These are phyloP conservation scores for Rhabdornis inornatus DNA, from an alignment of 2,113 vertebrate species.

Conservation along the genomic window DNA sequence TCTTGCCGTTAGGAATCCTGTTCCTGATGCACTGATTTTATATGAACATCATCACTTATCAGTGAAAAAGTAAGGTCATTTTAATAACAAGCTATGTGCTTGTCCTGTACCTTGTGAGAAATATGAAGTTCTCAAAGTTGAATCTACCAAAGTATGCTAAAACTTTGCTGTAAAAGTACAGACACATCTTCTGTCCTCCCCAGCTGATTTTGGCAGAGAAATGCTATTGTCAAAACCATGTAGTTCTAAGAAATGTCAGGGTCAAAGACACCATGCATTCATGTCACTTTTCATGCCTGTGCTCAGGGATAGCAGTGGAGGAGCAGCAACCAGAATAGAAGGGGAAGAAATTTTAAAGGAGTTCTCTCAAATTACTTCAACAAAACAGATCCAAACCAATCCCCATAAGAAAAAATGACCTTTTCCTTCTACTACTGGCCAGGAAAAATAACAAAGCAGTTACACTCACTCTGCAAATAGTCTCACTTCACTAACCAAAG, in stretches of 20 bases:
- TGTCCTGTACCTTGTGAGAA: neutral
- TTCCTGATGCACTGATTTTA: neutral
- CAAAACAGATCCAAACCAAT: neutral
- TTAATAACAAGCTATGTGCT: neutral
- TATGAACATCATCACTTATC: neutral
- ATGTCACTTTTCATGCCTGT: neutral
- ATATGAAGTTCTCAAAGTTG: neutral
- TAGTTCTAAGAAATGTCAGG: neutral
- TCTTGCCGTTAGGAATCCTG: neutral
- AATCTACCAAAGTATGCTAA: neutral
- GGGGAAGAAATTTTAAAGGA: neutral
- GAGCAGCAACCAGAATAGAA: neutral
- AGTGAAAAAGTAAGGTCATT: neutral
- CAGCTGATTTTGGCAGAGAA: neutral
- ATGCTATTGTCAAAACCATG: neutral
- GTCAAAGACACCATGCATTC: neutral
- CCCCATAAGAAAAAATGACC: neutral
- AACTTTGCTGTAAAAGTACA: neutral
- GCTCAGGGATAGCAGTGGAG: neutral
- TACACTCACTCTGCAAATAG: neutral
- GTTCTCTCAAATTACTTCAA: neutral
- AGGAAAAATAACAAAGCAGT: neutral
- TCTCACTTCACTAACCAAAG: constrained; percentile 29
- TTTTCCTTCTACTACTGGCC: neutral
- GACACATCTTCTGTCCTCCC: neutral